Evolutionary conservation across 2,113 vertebrate genomes (phyloP).

Genomic region (Hepsetus odoe): DNA sequence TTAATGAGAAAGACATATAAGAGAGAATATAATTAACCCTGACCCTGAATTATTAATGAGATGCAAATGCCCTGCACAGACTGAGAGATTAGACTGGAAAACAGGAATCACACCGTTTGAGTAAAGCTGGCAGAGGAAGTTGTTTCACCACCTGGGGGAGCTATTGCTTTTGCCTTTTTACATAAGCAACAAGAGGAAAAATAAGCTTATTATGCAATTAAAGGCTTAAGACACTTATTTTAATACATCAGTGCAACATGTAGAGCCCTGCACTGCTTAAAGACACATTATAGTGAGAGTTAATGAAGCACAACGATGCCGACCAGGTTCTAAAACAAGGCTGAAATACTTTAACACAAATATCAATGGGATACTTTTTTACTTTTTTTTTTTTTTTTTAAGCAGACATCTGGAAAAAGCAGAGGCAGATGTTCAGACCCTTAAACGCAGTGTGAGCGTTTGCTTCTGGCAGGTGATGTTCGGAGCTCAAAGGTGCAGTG

Average conservation of each 20-base stretch:
- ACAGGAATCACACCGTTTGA: not conserved
- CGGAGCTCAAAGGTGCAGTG: not conserved
- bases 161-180: slow-evolving; percentile 9
- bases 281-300: not conserved
- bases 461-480: not conserved
- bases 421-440: not conserved
- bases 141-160: slow-evolving; percentile 34
- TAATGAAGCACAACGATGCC: not conserved
- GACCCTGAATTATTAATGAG: slow-evolving; percentile 47
- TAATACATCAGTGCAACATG: too few species aligned
- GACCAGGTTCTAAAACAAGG: not conserved
- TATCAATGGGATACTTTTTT: not conserved
- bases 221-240: too few species aligned
- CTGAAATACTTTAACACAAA: not conserved
- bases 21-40: slow-evolving; percentile 12
- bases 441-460: not conserved
- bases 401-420: not conserved
- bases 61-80: slow-evolving; percentile 26
- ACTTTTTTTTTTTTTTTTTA: not conserved
- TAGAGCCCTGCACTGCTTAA: too few species aligned
- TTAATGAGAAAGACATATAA: slow-evolving; percentile 27
- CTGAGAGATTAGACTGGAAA: slow-evolving; percentile 15
- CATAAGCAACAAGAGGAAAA: not conserved
- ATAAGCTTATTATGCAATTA: not conserved
- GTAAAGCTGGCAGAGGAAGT: not conserved